Base-by-base conservation (phyloP, 92 coral and sea anemone species). In the Umimayanthus kanabou region DNA sequence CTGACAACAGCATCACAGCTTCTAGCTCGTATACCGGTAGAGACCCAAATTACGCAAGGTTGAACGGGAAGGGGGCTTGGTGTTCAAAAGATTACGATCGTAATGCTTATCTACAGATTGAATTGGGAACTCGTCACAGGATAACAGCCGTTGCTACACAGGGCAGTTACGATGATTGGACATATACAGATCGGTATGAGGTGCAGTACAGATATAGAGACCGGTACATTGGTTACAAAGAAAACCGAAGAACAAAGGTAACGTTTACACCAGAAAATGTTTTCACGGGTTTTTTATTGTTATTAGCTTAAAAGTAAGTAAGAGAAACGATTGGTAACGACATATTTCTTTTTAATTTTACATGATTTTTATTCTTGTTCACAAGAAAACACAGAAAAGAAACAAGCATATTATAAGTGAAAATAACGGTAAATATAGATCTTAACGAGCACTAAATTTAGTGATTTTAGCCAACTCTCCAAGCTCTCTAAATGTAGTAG, bases 1-100 rank as follows among this genome's bases (percentile, higher is more conserved):
- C 92, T 45, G 76, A 89, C 55, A 88, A 71, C 43, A 78, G 80
- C 49, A 89, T 89, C 69, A 85, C 73, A 30, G 84, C 92, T 55
- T 89, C 91, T 4, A 61, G 85, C 22, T 22, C 29, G 49, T 26
- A 49, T 5, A 50, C 18, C 29, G 3, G 26, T n/a, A 47, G 47
- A 73, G 15, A 7, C 42, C 81, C 92, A 13, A 33, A 20, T 15
- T 40, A 67, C 66, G 92, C 89, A 39, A 83, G 92, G 23, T 11
- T 85, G n/a, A 47, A 89, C 49, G 76, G 85, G 16, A 1, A 10
- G 0, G 14, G 61, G 69, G 85, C 89, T 85, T 89, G 92, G 92
- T 89, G 92, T 29, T 37, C 89, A 25, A 79, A 29, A 9, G 40
- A n/a, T 5, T 73, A 39, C 37, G 89, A 85, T 69, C 26, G 40